Percentiles rank a stretch among this genome's conserved stretches.
phyloP scores from a whole-genome alignment of 2,888 invertebrate genomes.

The Lithophane ornitopus region DNA sequence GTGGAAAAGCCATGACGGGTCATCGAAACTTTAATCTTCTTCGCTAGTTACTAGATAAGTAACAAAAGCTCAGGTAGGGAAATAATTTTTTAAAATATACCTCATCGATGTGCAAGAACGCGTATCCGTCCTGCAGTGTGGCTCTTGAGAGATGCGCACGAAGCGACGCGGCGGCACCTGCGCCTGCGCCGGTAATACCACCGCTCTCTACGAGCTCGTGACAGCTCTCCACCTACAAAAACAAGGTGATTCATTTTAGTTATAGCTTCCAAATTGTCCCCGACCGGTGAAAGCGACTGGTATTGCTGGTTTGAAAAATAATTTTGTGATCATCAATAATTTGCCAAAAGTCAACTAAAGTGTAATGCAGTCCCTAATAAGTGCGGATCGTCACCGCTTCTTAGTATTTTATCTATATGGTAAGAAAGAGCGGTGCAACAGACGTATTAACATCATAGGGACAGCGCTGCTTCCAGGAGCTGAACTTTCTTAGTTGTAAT shows the following conservation, averaged over 20 bases:
- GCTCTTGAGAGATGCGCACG: conserved; percentile 81
- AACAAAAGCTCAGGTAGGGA: not conserved
- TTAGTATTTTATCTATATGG: no score
- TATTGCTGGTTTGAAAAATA: no score
- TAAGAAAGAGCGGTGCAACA: no score
- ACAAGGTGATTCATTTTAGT: conserved; percentile 71
- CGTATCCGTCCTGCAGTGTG: conserved; percentile 81
- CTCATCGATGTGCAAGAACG: conserved; percentile 85
- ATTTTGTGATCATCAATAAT: no score
- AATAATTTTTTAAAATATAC: conserved; percentile 65
- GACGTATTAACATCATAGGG: no score
- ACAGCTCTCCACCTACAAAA: conserved; percentile 83
- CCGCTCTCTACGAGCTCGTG: conserved; percentile 84
- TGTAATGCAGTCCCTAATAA: no score
- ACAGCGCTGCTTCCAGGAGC: no score
- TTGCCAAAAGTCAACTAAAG: no score
- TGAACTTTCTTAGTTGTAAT: no score
- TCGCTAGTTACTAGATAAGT: not conserved
- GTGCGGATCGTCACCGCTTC: no score
- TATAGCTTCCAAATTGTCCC: no score
- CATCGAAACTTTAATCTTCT: not conserved
- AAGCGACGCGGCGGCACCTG: conserved; percentile 74
- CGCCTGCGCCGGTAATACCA: conserved; percentile 71
- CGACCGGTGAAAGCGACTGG: no score
- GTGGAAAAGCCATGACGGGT: not conserved